phyloP scores from a whole-genome alignment of 1,140 invertebrate genomes.

The Diploscapter pachys region DNA sequence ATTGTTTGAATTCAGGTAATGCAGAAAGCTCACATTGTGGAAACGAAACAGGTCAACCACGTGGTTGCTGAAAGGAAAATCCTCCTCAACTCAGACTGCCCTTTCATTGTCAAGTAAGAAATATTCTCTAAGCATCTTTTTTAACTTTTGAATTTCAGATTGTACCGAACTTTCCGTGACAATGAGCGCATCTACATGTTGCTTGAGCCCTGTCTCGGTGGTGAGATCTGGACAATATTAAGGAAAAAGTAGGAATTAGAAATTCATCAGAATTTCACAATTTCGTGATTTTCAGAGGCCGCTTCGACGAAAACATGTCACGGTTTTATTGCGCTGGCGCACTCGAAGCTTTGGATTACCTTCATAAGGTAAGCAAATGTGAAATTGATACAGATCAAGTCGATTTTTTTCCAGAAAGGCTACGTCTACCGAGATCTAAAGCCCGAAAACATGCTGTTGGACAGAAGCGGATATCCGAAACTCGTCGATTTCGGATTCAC shows the following conservation, averaged over 20 bases:
- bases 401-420: too few species aligned
- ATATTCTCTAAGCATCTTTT: background rate
- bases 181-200: slow-evolving; percentile 94
- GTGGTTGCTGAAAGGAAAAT: slow-evolving; percentile 80
- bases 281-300: slow-evolving; percentile 49
- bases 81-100: slow-evolving; percentile 69
- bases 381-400: background rate
- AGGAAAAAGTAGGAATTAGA: slow-evolving; percentile 62
- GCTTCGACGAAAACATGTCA: slow-evolving; percentile 62
- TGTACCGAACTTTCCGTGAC: slow-evolving; percentile 79
- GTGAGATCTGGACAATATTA: slow-evolving; percentile 93
- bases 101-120: slow-evolving; percentile 41
- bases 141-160: background rate
- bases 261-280: too few species aligned
- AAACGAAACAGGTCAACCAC: slow-evolving; percentile 87
- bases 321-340: slow-evolving; percentile 90
- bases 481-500: slow-evolving; percentile 85
- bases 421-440: slow-evolving; percentile 72
- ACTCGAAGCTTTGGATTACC: slow-evolving; percentile 88
- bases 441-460: slow-evolving; percentile 74
- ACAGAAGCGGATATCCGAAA: slow-evolving; percentile 42
- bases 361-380: slow-evolving; percentile 69
- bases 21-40: slow-evolving; percentile 85
- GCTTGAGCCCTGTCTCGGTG: slow-evolving; percentile 92
- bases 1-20: slow-evolving; percentile 60